phyloP scores from a whole-genome alignment of 2,888 invertebrate genomes.

The Chamaedrilus cognettii region DNA sequence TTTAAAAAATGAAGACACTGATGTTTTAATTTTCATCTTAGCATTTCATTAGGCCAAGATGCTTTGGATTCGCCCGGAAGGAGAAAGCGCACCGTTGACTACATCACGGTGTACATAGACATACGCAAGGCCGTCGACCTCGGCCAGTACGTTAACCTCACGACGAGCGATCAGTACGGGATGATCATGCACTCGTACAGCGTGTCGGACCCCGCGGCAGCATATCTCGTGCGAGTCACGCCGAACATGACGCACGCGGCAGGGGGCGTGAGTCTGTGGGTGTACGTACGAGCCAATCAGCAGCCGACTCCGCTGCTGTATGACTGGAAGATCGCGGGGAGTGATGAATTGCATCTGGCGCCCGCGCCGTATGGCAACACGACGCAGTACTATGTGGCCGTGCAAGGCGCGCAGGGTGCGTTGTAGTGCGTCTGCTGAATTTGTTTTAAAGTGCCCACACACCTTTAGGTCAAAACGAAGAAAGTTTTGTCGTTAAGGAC shows the following conservation, averaged over 20 bases:
- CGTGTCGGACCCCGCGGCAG: background rate
- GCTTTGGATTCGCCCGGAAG: too few relatives aligned
- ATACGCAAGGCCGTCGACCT: background rate
- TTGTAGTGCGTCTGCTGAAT: background rate
- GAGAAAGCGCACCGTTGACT: too few relatives aligned
- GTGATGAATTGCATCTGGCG: too few relatives aligned
- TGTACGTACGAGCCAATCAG: slow-evolving; percentile 6
- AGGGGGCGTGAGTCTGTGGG: slow-evolving; percentile 3
- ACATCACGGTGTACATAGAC: too few relatives aligned
- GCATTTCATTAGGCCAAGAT: too few relatives aligned
- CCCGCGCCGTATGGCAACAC: background rate
- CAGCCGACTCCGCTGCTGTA: slow-evolving; percentile 5
- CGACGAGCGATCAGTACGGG: slow-evolving; percentile 7
- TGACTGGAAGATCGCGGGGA: too few relatives aligned
- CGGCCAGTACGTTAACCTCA: slow-evolving; percentile 11
- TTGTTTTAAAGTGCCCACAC: too few relatives aligned
- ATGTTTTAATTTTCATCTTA: too few relatives aligned
- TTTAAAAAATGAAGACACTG: too few relatives aligned
- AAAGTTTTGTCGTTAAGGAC: too few relatives aligned
- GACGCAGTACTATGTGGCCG: slow-evolving; percentile 1
- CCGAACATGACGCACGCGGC: background rate
- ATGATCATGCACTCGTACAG: slow-evolving; percentile 10
- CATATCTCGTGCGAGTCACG: slow-evolving; percentile 2
- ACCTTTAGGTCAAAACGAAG: too few relatives aligned
- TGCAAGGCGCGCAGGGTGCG: background rate